Evolutionary conservation across 1,140 invertebrate genomes (phyloP), one percentile per base, ranked within the genome.

Genomic region (Drosophila yakuba): DNA sequence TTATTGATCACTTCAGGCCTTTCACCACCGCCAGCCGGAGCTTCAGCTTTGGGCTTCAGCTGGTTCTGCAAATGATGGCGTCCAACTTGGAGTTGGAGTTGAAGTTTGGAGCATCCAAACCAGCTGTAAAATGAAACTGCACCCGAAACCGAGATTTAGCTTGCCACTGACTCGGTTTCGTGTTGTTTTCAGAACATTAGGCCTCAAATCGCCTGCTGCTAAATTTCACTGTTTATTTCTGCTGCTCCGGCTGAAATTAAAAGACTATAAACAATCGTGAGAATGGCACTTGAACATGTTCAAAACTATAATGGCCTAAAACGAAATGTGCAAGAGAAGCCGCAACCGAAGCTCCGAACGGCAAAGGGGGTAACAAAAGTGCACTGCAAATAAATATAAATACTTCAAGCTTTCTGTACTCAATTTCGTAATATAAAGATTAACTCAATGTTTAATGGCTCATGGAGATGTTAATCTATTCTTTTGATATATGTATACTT

Each of bases 261-360:
- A 89, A 89, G 80, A 91, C 83, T 89, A 88, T 88, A 89, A 90
- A 90, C 83, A 86, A 89, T 91, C 83, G 88, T 84, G 88, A 89
- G 88, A 91, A 91, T 91, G 79, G 89, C 83, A 88, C 83, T 88
- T 88, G 83, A 88, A 89, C 83, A 89, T 88, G 83, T 89, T 89
- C 83, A 84, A 88, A 88, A 88, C 83, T 89, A 83, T 89, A 88
- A 88, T 81, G 83, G 80, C 77, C 83, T 90, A 90, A 89, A 89
- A 90, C 84, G 84, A 89, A 86, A 88, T 85, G 78, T 81, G 67
- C 78, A 78, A 85, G 73, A 78, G 73, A 57, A 86, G 74, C 48
- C 61, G 73, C 80, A 63, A 51, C 28, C 15, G 52, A 38, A n/a
- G 68, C 52, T 58, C 36, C 17, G 7, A 51, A 47, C 50, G 50